Percentiles rank a stretch among this genome's conserved stretches.
Evolutionary conservation across 1,140 invertebrate species (phyloP).

Genomic region (Saccostrea glomerata): DNA sequence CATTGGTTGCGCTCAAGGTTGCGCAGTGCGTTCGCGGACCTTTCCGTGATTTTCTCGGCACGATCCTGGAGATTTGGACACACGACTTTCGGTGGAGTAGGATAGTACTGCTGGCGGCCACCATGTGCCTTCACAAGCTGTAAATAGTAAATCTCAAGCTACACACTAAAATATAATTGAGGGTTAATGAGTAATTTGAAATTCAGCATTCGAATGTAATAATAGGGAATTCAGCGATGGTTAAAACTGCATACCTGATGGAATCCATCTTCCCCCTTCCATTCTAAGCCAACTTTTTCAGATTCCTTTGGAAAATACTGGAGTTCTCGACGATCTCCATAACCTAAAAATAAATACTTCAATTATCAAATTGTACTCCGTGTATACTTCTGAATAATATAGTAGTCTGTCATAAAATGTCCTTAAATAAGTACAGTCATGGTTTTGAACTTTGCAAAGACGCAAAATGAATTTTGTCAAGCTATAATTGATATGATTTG

Average conservation of each 20-base stretch:
- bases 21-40: slow-evolving; percentile 70
- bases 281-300: slow-evolving; percentile 64
- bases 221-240: too few relatives aligned
- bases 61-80: slow-evolving; percentile 72
- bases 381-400: too few relatives aligned
- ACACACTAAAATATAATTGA: too few relatives aligned
- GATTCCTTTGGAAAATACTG: slow-evolving; percentile 64
- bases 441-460: too few relatives aligned
- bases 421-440: too few relatives aligned
- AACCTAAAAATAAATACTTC: slow-evolving; percentile 57
- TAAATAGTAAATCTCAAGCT: not conserved
- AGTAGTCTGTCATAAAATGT: too few relatives aligned
- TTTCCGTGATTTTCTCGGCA: slow-evolving; percentile 52
- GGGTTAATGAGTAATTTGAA: too few relatives aligned
- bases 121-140: slow-evolving; percentile 70
- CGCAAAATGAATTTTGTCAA: too few relatives aligned
- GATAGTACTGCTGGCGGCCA: slow-evolving; percentile 71
- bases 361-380: too few relatives aligned
- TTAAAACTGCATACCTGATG: slow-evolving; percentile 65
- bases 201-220: too few relatives aligned
- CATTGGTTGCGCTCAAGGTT: slow-evolving; percentile 77
- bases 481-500: not conserved
- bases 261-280: slow-evolving; percentile 72
- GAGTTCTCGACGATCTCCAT: slow-evolving; percentile 68
- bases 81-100: slow-evolving; percentile 72